Conservation (phyloP, 2,797 vertebrate species). For the Microctenopoma stevenorrisi region DNA sequence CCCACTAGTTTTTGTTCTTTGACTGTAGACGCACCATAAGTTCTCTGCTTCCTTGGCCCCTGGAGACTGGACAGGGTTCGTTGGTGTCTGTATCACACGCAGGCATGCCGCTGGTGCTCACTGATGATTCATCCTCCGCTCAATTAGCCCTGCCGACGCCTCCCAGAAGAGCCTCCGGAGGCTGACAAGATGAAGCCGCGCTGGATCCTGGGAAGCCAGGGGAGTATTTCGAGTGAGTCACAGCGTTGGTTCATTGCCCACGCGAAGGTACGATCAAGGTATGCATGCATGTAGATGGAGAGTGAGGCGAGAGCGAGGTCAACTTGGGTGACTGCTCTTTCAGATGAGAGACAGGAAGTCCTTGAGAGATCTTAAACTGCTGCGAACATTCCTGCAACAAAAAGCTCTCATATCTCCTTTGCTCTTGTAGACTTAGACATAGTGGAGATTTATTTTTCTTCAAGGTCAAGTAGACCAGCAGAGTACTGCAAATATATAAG, state of each 20-base stretch:
- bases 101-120: conserved; percentile 30
- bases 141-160: conserved; percentile 46
- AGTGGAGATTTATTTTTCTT: background rate
- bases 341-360: conserved; percentile 28
- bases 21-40: background rate
- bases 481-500: too few species aligned
- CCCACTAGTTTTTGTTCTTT: background rate
- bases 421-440: background rate
- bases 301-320: conserved; percentile 21
- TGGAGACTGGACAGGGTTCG: conserved; percentile 24
- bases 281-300: conserved; percentile 5
- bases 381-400: background rate
- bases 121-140: conserved; percentile 42
- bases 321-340: conserved; percentile 16
- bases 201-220: conserved; percentile 32
- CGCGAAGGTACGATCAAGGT: conserved; percentile 14
- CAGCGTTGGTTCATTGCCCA: conserved; percentile 49
- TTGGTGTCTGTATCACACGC: conserved; percentile 22
- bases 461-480: background rate
- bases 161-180: conserved; percentile 29
- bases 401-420: background rate
- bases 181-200: conserved; percentile 34
- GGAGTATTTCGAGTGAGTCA: conserved; percentile 53
- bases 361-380: conserved; percentile 49
- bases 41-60: conserved; percentile 4